Base-by-base conservation (phyloP, 1,140 invertebrate genomes). In the Scaptodrosophila lebanonensis region DNA sequence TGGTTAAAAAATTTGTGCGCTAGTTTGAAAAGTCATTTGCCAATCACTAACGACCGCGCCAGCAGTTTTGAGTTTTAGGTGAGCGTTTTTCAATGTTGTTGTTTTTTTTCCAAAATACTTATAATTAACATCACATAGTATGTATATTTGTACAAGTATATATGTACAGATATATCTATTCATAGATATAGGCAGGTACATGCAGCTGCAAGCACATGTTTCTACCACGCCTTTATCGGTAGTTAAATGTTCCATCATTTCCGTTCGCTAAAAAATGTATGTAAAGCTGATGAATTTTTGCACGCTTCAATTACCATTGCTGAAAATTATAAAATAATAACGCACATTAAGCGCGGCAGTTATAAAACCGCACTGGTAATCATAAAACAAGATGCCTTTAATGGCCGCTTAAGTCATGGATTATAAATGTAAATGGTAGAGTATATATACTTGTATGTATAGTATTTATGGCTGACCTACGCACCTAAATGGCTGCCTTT, bases 291-390 rank as follows among this genome's bases (percentile, higher is more conserved):
- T 73, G 69, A 63, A 49, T 75, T 58, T 66, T 71, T 66, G 65
- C 65, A 79, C 69, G 75, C 75, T 82, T 82, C 75, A 70, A 70
- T 82, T 75, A 82, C 52, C n/a, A n/a, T n/a, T 51, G 60, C 50
- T 48, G 25, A 56, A 69, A 82, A 54, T 62, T 61, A 62, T 62
- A 51, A 59, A 76, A 66, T 61, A 75, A 64, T 64, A 69, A 75
- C 44, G 32, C 44, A 39, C 39, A 45, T 42, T 38, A 52, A 52
- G 52, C 17, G 8, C 32, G 33, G 29, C 60, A 79, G 35, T 50
- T 60, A 60, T 58, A 47, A 43, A 39, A 32, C 29, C 36, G 17
- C 13, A 27, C 42, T 17, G 20, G 13, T 29, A 51, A 22, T 11
- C 44, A 36, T 13, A 25, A 16, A 48, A 33, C 11, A 70, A 67